Evolutionary conservation across 2,888 invertebrate genomes (phyloP), one percentile per base, ranked within the genome.

Genomic region (Leptodirus hochenwartii): DNA sequence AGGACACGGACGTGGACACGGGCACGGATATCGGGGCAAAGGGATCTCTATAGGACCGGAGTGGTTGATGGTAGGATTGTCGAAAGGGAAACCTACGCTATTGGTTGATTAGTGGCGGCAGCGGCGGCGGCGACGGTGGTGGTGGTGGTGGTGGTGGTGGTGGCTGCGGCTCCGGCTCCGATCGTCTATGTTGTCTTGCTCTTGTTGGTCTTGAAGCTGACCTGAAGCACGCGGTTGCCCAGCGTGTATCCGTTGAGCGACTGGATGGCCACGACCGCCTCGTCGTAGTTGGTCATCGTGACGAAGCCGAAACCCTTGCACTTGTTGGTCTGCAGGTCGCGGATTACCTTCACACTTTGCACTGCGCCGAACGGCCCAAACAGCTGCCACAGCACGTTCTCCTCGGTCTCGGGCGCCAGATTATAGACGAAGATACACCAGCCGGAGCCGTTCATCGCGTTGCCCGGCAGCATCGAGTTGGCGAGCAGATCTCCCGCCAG

Each of bases 231-330:
- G 47, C 93, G 77, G 59, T 88, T 90, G 49, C 87, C 88, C 50
- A 95, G 68, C 47, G 87, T 84, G 62, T 90, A 91, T 49, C 93
- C 93, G 59, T 95, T 93, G 51, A 95, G 67, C 41, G 87, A 87
- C 61, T 90, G 87, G 52, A 93, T 93, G 44, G 95, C 93, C 47
- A 88, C 82, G 39, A 90, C 77, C 35, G 93, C 88, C 60, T 95
- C 93, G 50, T 93, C 91, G 54, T 95, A 93, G 60, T 91, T 90
- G 54, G 90, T 90, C 93, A 95, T 95, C 41, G 91, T 91, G 44
- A 95, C 91, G 59, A 93, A 93, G 43, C 91, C 95, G 59, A 91
- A 95, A 39, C 95, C 95, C 66, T 91, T 93, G 66, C 93, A 93
- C 60, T 93, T 93, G 65, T 88, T 88, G 42, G 90, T 90, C 50